A percentile compares a stretch with the other conserved stretches of the same genome.
These are phyloP conservation scores for Allophyes oxyacanthae DNA, from an alignment of 2,888 invertebrate genomes.

Conservation along the genomic window DNA sequence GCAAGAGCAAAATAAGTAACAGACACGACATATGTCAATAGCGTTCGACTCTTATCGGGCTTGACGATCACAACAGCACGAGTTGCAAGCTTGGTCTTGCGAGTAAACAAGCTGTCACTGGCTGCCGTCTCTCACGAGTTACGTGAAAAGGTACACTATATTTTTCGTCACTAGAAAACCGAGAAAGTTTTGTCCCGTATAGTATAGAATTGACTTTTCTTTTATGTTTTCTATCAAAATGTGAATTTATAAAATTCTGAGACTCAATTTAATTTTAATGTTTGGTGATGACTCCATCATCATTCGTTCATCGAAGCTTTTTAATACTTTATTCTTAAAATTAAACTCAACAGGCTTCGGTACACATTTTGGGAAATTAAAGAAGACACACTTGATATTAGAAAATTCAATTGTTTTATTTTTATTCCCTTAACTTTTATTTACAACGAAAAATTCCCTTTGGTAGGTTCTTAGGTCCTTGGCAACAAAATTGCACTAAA, in stretches of 20 bases:
- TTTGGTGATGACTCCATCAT: background rate
- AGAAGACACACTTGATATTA: conserved; percentile 37
- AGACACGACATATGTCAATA: conserved; percentile 52
- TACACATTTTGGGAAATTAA: conserved; percentile 36
- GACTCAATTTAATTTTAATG: conserved; percentile 2
- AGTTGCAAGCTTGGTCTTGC: conserved; percentile 11
- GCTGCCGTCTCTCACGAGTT: conserved; percentile 25
- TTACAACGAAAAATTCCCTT: conserved; percentile 21
- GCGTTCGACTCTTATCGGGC: conserved; percentile 34
- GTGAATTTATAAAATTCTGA: conserved; percentile 9
- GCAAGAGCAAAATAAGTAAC: conserved; percentile 7
- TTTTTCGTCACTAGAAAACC: conserved; percentile 26
- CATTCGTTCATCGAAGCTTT: background rate
- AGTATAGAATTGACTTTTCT: conserved; percentile 29
- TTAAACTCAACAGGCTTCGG: conserved; percentile 1
- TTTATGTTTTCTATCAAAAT: conserved; percentile 15
- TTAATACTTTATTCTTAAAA: background rate
- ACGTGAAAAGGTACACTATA: conserved; percentile 41
- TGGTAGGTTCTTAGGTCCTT: conserved; percentile 53
- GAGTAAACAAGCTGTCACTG: conserved; percentile 47
- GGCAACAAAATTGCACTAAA: conserved; percentile 43
- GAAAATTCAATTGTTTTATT: conserved; percentile 44
- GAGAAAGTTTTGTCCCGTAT: conserved; percentile 13
- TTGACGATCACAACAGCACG: conserved; percentile 31
- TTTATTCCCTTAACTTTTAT: conserved; percentile 19